phyloP scores from a whole-genome alignment of 2,888 invertebrate genomes.

The Synanthedon myopaeformis region DNA sequence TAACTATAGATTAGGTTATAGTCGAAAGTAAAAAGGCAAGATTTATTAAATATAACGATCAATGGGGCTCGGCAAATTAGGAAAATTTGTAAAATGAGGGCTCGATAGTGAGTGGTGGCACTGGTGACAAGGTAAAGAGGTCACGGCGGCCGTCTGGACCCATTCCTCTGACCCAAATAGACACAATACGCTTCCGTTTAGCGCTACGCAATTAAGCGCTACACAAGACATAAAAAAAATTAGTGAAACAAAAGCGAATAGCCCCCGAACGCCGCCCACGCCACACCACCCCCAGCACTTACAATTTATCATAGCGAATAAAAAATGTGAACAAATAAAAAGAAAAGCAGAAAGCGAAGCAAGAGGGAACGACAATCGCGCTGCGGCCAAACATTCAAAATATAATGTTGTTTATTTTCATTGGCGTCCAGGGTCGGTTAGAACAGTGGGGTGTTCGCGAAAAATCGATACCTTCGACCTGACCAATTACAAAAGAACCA shows the following conservation, averaged over 20 bases:
- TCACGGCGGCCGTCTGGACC: constrained; percentile 34
- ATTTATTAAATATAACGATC: too few species aligned
- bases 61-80: too few species aligned
- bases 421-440: constrained; percentile 22
- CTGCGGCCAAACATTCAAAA: constrained; percentile 41
- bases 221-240: constrained; percentile 66
- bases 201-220: constrained; percentile 63
- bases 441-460: constrained; percentile 27
- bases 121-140: constrained; percentile 38
- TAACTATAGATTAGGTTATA: too few species aligned
- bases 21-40: too few species aligned
- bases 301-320: constrained; percentile 71
- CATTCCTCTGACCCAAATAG: constrained; percentile 55
- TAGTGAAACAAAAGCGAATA: constrained; percentile 64
- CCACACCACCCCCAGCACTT: constrained; percentile 39
- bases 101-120: constrained; percentile 9
- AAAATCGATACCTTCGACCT: constrained; percentile 34
- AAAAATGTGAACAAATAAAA: constrained; percentile 67
- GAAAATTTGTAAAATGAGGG: not conserved
- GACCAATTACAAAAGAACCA: constrained; percentile 30
- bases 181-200: constrained; percentile 58
- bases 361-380: constrained; percentile 48
- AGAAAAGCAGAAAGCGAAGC: constrained; percentile 57
- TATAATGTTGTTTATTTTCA: constrained; percentile 48
- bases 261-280: constrained; percentile 14